Evolutionary conservation across 2,113 vertebrate genomes (phyloP).

Genomic region (Promerops cafer): DNA sequence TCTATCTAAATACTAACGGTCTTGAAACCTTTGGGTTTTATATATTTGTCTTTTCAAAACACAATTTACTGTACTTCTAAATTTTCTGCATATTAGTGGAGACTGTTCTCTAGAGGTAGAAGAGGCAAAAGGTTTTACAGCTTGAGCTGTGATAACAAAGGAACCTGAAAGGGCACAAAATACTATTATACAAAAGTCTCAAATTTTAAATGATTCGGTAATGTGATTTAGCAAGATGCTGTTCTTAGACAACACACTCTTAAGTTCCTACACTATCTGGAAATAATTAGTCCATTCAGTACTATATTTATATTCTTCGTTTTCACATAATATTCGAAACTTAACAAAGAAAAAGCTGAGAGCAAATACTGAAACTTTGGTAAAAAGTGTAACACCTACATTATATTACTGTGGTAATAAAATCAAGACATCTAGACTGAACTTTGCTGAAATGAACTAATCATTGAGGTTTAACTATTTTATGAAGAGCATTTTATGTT

Average conservation of each 20-base stretch:
- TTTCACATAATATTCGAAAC: neutral
- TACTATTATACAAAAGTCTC: neutral
- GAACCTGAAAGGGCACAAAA: neutral
- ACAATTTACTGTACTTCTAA: neutral
- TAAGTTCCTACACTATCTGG: neutral
- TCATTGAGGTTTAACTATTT: neutral
- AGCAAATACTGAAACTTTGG: neutral
- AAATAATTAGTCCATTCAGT: neutral
- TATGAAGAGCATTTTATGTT: neutral
- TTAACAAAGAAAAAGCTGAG: constrained; percentile 1
- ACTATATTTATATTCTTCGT: neutral
- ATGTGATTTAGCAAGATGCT: neutral
- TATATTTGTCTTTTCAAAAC: neutral
- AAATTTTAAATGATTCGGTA: neutral
- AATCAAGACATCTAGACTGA: neutral
- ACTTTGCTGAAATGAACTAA: neutral
- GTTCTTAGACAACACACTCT: neutral
- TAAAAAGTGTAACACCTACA: neutral
- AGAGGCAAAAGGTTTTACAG: neutral
- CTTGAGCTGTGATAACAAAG: constrained; percentile 37
- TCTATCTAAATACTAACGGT: neutral
- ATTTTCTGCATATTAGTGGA: neutral
- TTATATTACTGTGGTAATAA: neutral
- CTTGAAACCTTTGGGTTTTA: neutral
- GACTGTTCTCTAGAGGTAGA: neutral